These are phyloP conservation scores for Elegia similella DNA, from an alignment of 2,888 invertebrate species.

Conservation along the genomic window DNA sequence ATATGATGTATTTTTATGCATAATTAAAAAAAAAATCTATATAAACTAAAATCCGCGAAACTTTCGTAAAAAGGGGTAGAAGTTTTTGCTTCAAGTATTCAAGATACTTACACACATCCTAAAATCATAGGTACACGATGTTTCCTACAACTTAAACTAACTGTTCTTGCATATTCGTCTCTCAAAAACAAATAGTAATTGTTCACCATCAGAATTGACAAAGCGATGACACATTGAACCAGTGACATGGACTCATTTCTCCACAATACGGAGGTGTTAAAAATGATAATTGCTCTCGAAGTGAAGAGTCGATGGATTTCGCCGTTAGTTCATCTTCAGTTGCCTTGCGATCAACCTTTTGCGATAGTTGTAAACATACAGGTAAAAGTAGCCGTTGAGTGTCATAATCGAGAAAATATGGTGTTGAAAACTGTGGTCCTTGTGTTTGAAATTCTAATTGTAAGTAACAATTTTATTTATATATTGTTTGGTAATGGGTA, in stretches of 20 bases:
- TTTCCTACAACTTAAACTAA: not conserved
- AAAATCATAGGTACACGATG: not conserved
- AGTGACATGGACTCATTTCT: constrained; percentile 56
- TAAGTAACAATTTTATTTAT: constrained; percentile 17
- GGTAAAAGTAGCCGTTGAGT: not conserved
- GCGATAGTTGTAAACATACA: constrained; percentile 18
- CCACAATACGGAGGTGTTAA: constrained; percentile 56
- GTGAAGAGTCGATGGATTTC: constrained; percentile 44
- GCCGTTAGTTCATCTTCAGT: constrained; percentile 52
- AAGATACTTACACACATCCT: not conserved
- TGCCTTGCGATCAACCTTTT: constrained; percentile 37
- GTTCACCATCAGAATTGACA: constrained; percentile 35
- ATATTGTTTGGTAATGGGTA: too few relatives aligned
- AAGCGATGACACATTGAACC: constrained; percentile 49
- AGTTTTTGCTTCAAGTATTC: too few relatives aligned
- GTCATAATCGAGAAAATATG: constrained; percentile 17
- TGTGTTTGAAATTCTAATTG: constrained; percentile 1
- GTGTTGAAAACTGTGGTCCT: not conserved
- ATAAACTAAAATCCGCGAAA: too few relatives aligned
- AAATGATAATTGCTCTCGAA: constrained; percentile 58
- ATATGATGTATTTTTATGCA: too few relatives aligned
- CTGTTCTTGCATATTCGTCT: constrained; percentile 8
- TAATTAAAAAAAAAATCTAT: too few relatives aligned
- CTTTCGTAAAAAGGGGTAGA: too few relatives aligned
- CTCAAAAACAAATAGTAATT: constrained; percentile 25